Evolutionary conservation across 2,113 vertebrate genomes (phyloP), one percentile per base, ranked within the genome.

Genomic region (Mungos mungo): DNA sequence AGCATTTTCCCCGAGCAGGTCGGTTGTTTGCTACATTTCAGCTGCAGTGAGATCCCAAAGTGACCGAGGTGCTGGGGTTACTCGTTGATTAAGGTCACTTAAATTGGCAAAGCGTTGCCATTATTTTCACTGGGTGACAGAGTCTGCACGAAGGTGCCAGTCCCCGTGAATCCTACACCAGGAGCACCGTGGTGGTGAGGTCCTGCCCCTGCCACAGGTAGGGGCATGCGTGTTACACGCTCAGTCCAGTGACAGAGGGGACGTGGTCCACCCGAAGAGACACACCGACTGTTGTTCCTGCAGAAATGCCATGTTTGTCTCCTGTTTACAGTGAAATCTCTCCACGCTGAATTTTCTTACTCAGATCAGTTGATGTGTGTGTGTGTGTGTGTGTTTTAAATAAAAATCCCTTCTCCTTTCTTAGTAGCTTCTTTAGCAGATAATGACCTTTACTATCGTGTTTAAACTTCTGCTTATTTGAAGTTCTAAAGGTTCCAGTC

Each of bases 1-100:
- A 11, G 38, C 3, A 8, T 65, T 41, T 72, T 92, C 60, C 87
- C 89, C 69, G 47, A 65, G 94, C 52, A 88, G 92, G 54, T 3
- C 29, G 91, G 7, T 87, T 87, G 95, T 79, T 97, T 96, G 96
- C 74, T 79, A n/a, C 0, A 0, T 68, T 69, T 68, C 31, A 68
- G 91, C 35, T 45, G 0, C 54, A 2, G 23, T 27, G 21, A 88
- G 94, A 72, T 95, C 95, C 96, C 96, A 76, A 35, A 94, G 97
- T 91, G 82, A 50, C 96, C 87, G 8, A 19, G 41, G 35, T 0
- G 3, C 91, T 60, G 96, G 90, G 76, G 83, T 90, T 84, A 57
- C 3, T 0, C 9, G 81, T 77, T 90, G 80, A 80, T 86, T 85
- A 89, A 77, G 90, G 77, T 72, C 88, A n/a, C 31, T 96, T 90